phyloP scores from a whole-genome alignment of 2,113 vertebrate species.

The Desmodus rotundus region DNA sequence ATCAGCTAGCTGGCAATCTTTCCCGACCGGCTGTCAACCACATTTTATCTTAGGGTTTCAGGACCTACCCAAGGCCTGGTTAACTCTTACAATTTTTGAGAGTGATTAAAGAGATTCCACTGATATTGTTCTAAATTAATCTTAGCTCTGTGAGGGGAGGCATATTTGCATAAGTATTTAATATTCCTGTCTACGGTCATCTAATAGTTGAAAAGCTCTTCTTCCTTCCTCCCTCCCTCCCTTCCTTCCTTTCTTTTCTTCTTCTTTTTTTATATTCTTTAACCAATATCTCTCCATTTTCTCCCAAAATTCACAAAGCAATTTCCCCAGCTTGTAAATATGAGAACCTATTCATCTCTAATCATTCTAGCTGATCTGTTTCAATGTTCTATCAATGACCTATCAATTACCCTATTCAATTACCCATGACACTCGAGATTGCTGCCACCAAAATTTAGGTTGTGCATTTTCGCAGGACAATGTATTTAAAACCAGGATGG shows the following conservation, averaged over 20 bases:
- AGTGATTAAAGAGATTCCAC: background rate
- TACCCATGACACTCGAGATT: background rate
- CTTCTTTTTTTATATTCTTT: background rate
- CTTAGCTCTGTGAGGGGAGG: background rate
- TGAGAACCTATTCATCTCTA: background rate
- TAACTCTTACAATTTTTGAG: background rate
- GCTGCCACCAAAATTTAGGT: background rate
- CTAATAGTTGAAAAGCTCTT: background rate
- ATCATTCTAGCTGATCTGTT: background rate
- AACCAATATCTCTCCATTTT: background rate
- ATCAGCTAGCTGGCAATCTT: background rate
- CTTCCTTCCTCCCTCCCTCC: accelerated
- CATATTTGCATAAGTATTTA: background rate
- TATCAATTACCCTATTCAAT: background rate
- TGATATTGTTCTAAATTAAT: background rate
- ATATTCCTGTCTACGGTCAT: background rate
- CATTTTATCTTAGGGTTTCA: background rate
- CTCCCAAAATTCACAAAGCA: background rate
- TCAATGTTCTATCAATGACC: background rate
- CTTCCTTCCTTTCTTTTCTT: background rate
- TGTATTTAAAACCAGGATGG: background rate
- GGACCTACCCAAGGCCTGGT: background rate
- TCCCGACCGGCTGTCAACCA: background rate
- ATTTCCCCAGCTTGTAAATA: background rate
- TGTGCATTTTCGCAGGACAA: background rate